These are phyloP conservation scores for Colletes latitarsis DNA, from an alignment of 1,140 invertebrate species.

Conservation along the genomic window DNA sequence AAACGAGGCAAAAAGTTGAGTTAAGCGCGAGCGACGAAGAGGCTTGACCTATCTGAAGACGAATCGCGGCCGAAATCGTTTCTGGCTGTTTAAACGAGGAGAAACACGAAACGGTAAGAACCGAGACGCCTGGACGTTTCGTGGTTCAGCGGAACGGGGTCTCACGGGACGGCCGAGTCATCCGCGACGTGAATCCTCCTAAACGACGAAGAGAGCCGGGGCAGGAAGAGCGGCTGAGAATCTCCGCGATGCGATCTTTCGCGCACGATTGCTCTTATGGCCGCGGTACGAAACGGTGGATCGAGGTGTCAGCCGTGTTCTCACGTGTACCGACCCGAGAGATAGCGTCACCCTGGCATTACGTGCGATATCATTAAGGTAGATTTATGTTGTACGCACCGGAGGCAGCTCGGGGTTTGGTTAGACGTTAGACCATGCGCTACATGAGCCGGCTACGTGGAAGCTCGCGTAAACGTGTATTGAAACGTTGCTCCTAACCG, in stretches of 20 bases:
- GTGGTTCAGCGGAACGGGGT: background rate
- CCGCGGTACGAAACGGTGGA: slow-evolving; percentile 59
- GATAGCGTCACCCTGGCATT: slow-evolving; percentile 73
- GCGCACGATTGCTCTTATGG: slow-evolving; percentile 61
- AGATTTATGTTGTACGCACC: slow-evolving; percentile 73
- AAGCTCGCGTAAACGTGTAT: slow-evolving; percentile 14
- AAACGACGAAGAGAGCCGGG: slow-evolving; percentile 36
- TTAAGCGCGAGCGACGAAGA: slow-evolving; percentile 2
- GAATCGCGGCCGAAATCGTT: slow-evolving; percentile 26
- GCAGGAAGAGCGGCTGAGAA: slow-evolving; percentile 51
- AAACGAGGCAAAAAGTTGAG: slow-evolving; percentile 5
- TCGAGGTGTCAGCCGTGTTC: slow-evolving; percentile 75
- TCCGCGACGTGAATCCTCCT: slow-evolving; percentile 25
- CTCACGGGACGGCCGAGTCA: background rate
- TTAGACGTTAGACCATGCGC: slow-evolving; percentile 51
- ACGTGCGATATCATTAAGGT: slow-evolving; percentile 75
- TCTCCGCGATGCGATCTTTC: slow-evolving; percentile 67
- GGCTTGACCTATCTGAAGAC: slow-evolving; percentile 27
- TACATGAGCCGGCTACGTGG: slow-evolving; percentile 36
- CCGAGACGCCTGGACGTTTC: background rate
- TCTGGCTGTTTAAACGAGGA: background rate
- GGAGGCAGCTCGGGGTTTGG: slow-evolving; percentile 37
- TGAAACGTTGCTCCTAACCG: background rate
- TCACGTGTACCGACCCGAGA: slow-evolving; percentile 70
- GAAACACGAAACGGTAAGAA: background rate